A percentile compares a stretch with the other conserved stretches of the same genome.
Evolutionary conservation across 2,888 invertebrate species (phyloP).

Genomic region (Gasteruption jaculator): DNA sequence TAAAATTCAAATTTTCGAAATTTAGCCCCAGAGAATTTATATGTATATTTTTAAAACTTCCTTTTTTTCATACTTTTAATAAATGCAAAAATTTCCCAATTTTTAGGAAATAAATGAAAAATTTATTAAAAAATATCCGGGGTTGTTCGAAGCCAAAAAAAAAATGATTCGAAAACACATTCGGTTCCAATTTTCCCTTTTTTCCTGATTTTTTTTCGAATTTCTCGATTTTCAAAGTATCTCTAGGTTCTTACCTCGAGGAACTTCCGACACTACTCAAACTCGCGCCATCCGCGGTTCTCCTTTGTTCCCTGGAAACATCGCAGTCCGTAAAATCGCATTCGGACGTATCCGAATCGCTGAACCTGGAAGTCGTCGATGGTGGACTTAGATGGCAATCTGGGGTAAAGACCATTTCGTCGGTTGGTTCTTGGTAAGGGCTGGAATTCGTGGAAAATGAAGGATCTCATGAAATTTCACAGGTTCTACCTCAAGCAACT

Average conservation of each 20-base stretch:
- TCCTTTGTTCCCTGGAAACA: constrained; percentile 53
- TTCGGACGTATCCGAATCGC: constrained; percentile 88
- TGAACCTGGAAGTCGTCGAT: constrained; percentile 78
- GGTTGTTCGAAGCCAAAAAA: too few species aligned
- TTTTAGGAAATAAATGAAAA: too few species aligned
- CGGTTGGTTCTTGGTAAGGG: constrained; percentile 56
- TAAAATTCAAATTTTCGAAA: too few species aligned
- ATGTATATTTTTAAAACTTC: too few species aligned
- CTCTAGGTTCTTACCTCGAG: constrained; percentile 59
- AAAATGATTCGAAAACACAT: too few species aligned
- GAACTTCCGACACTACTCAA: constrained; percentile 90
- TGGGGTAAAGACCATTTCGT: constrained; percentile 66
- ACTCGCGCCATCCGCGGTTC: constrained; percentile 76
- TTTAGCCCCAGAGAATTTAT: too few species aligned
- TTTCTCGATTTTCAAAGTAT: too few species aligned
- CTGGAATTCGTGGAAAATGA: constrained; percentile 25
- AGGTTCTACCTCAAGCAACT: too few species aligned
- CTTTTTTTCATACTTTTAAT: too few species aligned
- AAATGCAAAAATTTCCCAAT: too few species aligned
- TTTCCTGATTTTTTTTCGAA: constrained; percentile 10
- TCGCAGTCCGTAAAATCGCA: constrained; percentile 54
- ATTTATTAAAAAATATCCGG: too few species aligned
- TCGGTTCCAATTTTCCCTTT: constrained; percentile 10
- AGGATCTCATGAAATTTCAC: too few species aligned
- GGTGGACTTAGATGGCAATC: constrained; percentile 86